Percentiles rank a stretch among this genome's conserved stretches.
Evolutionary conservation across 2,113 vertebrate genomes (phyloP).

Genomic region (Heterochromis multidens): DNA sequence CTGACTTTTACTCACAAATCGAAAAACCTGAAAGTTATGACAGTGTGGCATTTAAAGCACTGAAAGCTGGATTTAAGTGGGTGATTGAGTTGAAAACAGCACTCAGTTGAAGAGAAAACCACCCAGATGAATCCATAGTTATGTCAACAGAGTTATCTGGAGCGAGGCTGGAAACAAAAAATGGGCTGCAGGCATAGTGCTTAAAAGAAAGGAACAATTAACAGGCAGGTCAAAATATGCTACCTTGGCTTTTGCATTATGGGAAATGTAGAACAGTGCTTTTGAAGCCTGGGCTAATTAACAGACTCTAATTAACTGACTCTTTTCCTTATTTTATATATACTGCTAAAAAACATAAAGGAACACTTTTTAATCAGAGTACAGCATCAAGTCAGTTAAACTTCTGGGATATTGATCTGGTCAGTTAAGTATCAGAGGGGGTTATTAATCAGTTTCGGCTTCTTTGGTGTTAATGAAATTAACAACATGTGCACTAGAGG

Average conservation of each 20-base stretch:
- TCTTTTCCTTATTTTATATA: too few relatives aligned
- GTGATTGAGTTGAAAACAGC: neutral
- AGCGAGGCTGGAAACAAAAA: neutral
- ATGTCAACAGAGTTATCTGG: neutral
- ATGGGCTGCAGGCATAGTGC: neutral
- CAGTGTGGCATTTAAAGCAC: neutral
- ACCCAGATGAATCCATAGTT: neutral
- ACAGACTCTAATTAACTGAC: neutral
- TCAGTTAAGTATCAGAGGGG: too few relatives aligned
- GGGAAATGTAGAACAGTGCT: neutral
- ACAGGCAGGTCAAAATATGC: neutral
- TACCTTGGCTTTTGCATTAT: neutral
- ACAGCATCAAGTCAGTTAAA: too few relatives aligned
- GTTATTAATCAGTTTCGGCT: too few relatives aligned
- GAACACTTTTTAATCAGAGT: too few relatives aligned
- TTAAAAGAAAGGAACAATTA: neutral
- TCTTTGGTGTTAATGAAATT: too few relatives aligned
- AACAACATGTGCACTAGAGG: too few relatives aligned
- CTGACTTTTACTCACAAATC: slow-evolving; percentile 10
- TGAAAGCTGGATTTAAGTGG: neutral
- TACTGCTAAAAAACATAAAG: too few relatives aligned
- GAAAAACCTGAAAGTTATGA: neutral
- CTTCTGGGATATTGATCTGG: too few relatives aligned
- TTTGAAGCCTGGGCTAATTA: neutral
- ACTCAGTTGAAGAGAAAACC: neutral